Evolutionary conservation across 37 sponge, comb jelly and placozoan genomes (phyloP), one percentile per base, ranked within the genome.

Genomic region (Haliclona indistincta): DNA sequence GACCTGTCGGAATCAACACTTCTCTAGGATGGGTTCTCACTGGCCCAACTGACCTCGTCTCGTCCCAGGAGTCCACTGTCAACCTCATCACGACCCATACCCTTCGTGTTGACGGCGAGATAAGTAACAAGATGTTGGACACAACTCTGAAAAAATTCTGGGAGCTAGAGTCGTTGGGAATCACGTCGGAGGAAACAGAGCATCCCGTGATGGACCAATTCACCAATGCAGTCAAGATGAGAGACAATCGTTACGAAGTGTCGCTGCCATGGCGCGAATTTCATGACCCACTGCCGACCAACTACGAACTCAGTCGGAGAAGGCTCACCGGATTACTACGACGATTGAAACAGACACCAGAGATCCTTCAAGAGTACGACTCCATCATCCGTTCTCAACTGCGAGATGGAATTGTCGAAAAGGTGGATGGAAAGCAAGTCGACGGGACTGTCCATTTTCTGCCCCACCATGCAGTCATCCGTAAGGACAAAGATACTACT

Each of bases 101-200:
- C 34, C 71, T 70, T 6, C 44, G 33, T 4, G 39, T 34, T 26
- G 36, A 39, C 25, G 60, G 35, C 32, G 71, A 32, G 52, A 52
- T 49, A 47, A 49, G 36, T 23, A 47, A 70, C 52, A 56, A 73
- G 26, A 22, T 26, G 58, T 37, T 73, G 19, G 74, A 73, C 20
- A 35, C 56, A 23, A 64, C 66, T 19, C 33, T 76, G 35, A 41
- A 19, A 39, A 64, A 64, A 32, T 76, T 76, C 37, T 76, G 77
- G 77, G 67, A 64, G 77, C 67, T 76, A 23, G 77, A 76, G 52
- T 76, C 67, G 32, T 22, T 76, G 47, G 77, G 77, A 33, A 64
- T 64, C 60, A n/a, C 56, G 61, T 29, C 26, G 3, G 7, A 60
- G 26, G 43, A 26, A 22, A 1, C 34, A 38, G 61, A 58, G 4